Conservation (phyloP, 1,140 invertebrate species). For the Hyles vespertilio region DNA sequence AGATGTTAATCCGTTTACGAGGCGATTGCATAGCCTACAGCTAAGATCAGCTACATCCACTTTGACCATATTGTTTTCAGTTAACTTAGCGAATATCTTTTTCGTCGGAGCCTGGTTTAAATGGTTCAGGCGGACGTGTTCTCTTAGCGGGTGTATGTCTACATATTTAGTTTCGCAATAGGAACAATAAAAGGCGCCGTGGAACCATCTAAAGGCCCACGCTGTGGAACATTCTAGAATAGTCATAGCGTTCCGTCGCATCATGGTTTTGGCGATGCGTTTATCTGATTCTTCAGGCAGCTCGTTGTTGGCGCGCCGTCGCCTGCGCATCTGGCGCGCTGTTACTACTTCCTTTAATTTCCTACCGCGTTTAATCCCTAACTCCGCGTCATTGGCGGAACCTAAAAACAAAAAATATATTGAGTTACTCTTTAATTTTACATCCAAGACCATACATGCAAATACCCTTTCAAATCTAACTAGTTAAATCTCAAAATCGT, state of each 20-base stretch:
- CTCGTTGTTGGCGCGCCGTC: conserved; percentile 57
- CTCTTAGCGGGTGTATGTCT: conserved; percentile 37
- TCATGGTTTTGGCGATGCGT: conserved; percentile 61
- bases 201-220: conserved; percentile 63
- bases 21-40: conserved; percentile 59
- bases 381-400: conserved; percentile 43
- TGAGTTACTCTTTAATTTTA: conserved; percentile 1
- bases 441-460: neutral
- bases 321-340: conserved; percentile 56
- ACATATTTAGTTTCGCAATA: conserved; percentile 57
- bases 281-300: conserved; percentile 58
- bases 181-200: conserved; percentile 56
- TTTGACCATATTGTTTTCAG: conserved; percentile 71
- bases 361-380: conserved; percentile 44
- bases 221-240: conserved; percentile 60
- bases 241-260: conserved; percentile 56
- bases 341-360: conserved; percentile 61
- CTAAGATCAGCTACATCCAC: conserved; percentile 47
- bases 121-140: conserved; percentile 44
- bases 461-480: conserved; percentile 12
- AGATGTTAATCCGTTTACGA: conserved; percentile 34
- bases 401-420: conserved; percentile 55
- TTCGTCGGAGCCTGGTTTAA: conserved; percentile 40
- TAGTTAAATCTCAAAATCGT: no score
- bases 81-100: conserved; percentile 59